phyloP scores from a whole-genome alignment of 2,797 vertebrate species.

The Gadopsis bispinosus region DNA sequence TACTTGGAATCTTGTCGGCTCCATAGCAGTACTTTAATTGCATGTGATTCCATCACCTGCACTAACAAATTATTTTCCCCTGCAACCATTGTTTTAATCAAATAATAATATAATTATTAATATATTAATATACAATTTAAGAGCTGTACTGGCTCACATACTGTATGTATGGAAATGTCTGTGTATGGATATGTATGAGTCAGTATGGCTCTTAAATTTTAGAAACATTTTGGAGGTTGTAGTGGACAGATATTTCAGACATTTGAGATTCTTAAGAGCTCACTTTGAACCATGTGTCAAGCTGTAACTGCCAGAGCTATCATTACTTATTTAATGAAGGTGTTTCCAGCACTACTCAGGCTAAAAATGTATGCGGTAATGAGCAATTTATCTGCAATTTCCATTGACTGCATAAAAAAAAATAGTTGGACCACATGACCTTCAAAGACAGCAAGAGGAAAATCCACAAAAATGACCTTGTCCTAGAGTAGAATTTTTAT shows the following conservation, averaged over 20 bases:
- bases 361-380: slow-evolving; percentile 10
- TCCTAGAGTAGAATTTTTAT: not conserved
- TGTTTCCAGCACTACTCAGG: not conserved
- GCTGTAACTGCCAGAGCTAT: not conserved
- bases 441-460: slow-evolving; percentile 4
- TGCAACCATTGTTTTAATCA: not conserved
- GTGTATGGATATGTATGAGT: too few species aligned
- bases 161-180: too few species aligned
- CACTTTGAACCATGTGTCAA: not conserved
- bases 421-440: not conserved
- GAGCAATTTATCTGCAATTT: slow-evolving; percentile 12
- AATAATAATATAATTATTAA: not conserved
- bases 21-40: not conserved
- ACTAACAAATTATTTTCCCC: not conserved
- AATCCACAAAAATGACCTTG: slow-evolving; percentile 9
- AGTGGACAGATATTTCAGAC: not conserved
- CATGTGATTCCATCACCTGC: not conserved
- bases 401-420: not conserved
- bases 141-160: not conserved
- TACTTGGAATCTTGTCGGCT: not conserved
- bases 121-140: not conserved
- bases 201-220: too few species aligned
- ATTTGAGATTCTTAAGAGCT: not conserved
- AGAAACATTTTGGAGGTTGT: too few species aligned
- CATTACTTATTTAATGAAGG: slow-evolving; percentile 12